Base-by-base conservation (phyloP, 2,888 invertebrate species). In the Philereme transversata region DNA sequence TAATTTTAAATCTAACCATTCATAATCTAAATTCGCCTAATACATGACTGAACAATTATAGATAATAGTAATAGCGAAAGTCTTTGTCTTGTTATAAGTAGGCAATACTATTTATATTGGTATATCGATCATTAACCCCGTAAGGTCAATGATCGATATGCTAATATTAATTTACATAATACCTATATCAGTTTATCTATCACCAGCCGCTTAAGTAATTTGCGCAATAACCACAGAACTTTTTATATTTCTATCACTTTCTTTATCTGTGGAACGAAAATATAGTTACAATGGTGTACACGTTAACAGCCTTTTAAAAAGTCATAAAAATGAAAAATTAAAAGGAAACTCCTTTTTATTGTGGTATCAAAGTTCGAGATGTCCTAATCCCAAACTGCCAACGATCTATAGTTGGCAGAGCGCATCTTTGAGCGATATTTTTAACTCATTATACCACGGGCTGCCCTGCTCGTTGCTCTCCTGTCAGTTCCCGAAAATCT, bases 401-500 rank as follows among this genome's bases (percentile, higher is more conserved):
- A 74, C 82, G 81, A 77, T 79, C 70, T 78, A 77, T 84, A 88
- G 81, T 91, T 92, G 92, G 92, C 92, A 91, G 83, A 84, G 91
- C 88, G 87, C 89, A 88, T 91, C 91, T 90, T 87, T 68, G 88
- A 89, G 89, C 88, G 90, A 69, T 92, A 92, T 92, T 92, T 92
- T 90, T 92, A 92, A 90, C 92, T 92, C 92, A 91, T 88, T 91
- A 86, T 90, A 84, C 84, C 81, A 85, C 84, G 83, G 82, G 86
- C 90, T 81, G 86, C 85, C 84, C 83, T 81, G 86, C 82, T 75
- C 79, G 86, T 81, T 83, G 79, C 90, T 90, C 88, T 82, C 79
- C 83, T 87, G 86, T 81, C 88, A 84, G 86, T 83, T 67, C 68
- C 77, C 78, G 75, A 78, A 81, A 82, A 73, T 80, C 77, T 81